Evolutionary conservation across 2,888 invertebrate genomes (phyloP).

Genomic region (Eupithecia subfuscata): DNA sequence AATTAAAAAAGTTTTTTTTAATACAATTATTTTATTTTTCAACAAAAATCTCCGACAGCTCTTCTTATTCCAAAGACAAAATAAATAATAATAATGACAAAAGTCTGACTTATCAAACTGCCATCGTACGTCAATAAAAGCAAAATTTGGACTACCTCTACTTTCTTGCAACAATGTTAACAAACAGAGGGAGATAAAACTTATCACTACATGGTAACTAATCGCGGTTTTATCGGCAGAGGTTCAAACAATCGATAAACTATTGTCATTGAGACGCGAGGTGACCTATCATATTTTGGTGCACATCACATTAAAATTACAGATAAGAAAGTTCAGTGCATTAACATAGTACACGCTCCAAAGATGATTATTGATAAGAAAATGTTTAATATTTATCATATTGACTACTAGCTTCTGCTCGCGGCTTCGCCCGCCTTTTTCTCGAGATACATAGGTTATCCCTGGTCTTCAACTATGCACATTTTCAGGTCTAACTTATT

Average conservation of each 20-base stretch:
- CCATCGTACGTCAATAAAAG: too few species aligned
- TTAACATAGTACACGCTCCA: too few species aligned
- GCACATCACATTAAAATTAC: background rate
- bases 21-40: too few species aligned
- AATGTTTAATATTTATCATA: background rate
- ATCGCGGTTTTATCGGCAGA: background rate
- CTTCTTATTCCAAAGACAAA: too few species aligned
- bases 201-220: background rate
- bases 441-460: background rate
- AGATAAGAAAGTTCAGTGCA: background rate
- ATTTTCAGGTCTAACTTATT: background rate
- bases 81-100: too few species aligned
- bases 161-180: slow-evolving; percentile 1
- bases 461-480: background rate
- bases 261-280: background rate
- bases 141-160: background rate
- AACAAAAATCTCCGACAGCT: too few species aligned
- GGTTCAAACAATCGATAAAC: background rate
- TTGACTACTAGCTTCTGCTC: background rate
- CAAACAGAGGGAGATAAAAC: background rate
- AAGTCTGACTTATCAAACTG: too few species aligned
- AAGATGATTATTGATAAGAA: background rate
- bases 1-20: too few species aligned
- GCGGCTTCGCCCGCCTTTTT: background rate
- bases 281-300: background rate